Conservation (phyloP, 2,113 vertebrate genomes). For the Lucifuga dentata region DNA sequence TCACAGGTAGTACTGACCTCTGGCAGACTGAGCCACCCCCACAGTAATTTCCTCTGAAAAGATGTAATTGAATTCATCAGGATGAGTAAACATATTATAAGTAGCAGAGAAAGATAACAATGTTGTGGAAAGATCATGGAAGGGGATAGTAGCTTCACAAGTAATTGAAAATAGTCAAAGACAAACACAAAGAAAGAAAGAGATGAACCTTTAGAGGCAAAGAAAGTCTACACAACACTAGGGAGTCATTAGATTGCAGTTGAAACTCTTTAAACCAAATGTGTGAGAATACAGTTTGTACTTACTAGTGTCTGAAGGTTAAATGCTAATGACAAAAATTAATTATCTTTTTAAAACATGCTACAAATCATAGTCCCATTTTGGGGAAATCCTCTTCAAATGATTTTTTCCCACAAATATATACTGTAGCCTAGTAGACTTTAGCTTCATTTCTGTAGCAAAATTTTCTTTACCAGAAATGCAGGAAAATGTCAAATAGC, state of each 20-base stretch:
- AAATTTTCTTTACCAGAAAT: no score
- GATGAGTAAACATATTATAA: conserved; percentile 81
- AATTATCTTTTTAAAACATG: no score
- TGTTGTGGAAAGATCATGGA: conserved; percentile 76
- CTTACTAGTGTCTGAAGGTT: no score
- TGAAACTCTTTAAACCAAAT: conserved; percentile 3
- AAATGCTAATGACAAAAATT: no score
- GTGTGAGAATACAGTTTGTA: background rate
- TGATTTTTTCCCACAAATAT: no score
- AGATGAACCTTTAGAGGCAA: no score
- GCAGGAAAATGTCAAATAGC: no score
- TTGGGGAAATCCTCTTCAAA: no score
- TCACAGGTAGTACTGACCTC: conserved; percentile 79
- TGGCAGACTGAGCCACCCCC: conserved; percentile 68
- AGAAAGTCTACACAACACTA: conserved; percentile 33
- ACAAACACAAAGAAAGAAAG: no score
- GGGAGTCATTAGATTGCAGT: conserved; percentile 1
- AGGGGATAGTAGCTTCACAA: conserved; percentile 62
- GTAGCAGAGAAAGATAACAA: conserved; percentile 76
- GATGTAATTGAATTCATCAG: conserved; percentile 83
- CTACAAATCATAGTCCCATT: no score
- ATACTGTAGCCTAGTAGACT: no score
- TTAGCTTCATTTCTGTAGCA: no score
- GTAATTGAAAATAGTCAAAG: conserved; percentile 79
- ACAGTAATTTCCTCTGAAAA: conserved; percentile 78